A percentile compares a stretch with the other conserved stretches of the same genome.
phyloP scores from a whole-genome alignment of 2,113 vertebrate species.

The Mastomys natalensis region DNA sequence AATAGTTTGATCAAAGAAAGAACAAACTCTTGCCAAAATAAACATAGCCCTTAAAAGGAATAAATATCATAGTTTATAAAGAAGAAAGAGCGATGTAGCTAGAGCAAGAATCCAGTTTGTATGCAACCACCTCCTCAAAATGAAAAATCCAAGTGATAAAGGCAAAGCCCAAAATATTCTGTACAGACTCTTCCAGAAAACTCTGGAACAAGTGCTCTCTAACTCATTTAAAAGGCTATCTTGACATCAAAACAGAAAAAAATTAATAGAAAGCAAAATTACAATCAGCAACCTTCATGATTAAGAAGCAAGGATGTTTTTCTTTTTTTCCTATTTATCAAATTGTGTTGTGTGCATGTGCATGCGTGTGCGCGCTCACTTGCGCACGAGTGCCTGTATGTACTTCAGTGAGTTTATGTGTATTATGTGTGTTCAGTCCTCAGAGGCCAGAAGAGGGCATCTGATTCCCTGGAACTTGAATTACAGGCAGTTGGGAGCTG shows the following conservation, averaged over 20 bases:
- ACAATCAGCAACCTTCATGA: neutral
- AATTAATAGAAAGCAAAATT: neutral
- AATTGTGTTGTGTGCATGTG: neutral
- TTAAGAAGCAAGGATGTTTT: neutral
- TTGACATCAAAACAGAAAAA: neutral
- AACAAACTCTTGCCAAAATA: neutral
- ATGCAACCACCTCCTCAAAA: neutral
- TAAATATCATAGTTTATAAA: neutral
- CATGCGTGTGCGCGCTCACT: neutral
- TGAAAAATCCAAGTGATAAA: neutral
- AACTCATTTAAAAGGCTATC: neutral
- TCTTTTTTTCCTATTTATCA: neutral
- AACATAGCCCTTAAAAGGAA: neutral
- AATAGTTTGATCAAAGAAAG: neutral
- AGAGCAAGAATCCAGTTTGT: neutral
- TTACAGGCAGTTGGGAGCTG: neutral
- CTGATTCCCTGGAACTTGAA: neutral
- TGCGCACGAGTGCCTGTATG: neutral
- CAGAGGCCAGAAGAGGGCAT: neutral
- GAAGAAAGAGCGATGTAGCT: neutral
- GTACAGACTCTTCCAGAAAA: conserved; percentile 21
- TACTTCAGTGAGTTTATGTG: neutral
- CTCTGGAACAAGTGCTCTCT: neutral
- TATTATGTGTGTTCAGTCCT: neutral
- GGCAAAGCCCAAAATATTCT: neutral